Evolutionary conservation across 1,140 invertebrate species (phyloP).

Genomic region (Musca vetustissima): DNA sequence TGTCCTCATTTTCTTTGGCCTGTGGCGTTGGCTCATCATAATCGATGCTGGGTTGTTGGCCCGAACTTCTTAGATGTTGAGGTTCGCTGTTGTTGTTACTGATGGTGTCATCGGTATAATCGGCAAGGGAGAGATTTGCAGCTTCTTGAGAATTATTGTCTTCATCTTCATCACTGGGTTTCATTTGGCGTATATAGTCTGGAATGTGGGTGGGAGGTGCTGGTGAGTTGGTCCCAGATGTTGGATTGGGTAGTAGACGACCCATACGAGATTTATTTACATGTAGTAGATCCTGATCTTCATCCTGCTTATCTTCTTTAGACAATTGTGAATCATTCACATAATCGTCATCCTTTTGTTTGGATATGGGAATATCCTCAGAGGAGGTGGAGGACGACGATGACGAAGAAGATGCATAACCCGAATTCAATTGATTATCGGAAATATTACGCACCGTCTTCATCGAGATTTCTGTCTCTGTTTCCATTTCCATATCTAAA

Average conservation of each 20-base stretch:
- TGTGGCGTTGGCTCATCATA: neutral
- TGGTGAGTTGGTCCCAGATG: neutral
- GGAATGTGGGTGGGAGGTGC: conserved; percentile 35
- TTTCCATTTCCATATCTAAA: conserved; percentile 25
- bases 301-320: neutral
- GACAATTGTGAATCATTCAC: conserved; percentile 27
- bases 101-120: conserved; percentile 33
- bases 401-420: too few species aligned
- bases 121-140: conserved; percentile 25
- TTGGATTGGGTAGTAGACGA: conserved; percentile 28
- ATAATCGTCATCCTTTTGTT: conserved; percentile 34
- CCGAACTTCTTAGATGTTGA: too few species aligned
- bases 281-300: neutral
- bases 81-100: neutral
- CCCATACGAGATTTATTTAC: conserved; percentile 2
- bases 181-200: conserved; percentile 45
- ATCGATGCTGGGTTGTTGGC: neutral
- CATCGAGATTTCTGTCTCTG: conserved; percentile 27
- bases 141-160: neutral
- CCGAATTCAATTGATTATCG: conserved; percentile 1
- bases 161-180: conserved; percentile 31
- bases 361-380: conserved; percentile 7
- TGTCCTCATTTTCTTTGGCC: conserved; percentile 12
- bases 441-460: conserved; percentile 25
- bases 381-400: too few species aligned